Percentiles rank a stretch among this genome's conserved stretches.
phyloP scores from a whole-genome alignment of 2,113 vertebrate species.

The Aphyosemion australe region DNA sequence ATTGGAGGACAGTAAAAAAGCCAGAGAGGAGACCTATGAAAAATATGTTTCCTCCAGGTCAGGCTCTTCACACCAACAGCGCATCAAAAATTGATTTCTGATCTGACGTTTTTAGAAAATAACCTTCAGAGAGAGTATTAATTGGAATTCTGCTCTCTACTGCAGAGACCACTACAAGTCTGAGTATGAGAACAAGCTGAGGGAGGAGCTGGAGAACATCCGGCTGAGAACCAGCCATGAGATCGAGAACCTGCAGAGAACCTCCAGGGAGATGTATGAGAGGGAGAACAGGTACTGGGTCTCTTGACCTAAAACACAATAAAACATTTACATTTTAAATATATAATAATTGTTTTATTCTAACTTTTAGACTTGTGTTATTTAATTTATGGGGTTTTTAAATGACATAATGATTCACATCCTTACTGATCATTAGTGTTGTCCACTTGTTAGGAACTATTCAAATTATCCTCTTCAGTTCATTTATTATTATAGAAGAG shows the following conservation, averaged over 20 bases:
- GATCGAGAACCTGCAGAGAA: conserved; percentile 89
- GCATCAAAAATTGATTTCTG: background rate
- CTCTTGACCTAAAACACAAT: no score
- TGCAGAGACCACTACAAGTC: conserved; percentile 93
- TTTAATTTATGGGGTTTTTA: no score
- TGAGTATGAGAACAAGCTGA: conserved; percentile 92
- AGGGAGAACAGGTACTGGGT: conserved; percentile 91
- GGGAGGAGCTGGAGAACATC: conserved; percentile 91
- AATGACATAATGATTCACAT: no score
- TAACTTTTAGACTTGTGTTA: background rate
- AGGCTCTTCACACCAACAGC: conserved; percentile 16
- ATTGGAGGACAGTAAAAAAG: conserved; percentile 91
- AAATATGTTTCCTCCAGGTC: conserved; percentile 95
- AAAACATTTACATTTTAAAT: no score
- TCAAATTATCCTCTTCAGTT: no score
- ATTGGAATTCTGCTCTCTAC: background rate
- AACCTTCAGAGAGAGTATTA: background rate
- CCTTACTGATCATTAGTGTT: no score
- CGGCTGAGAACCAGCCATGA: conserved; percentile 91
- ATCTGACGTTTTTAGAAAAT: no score
- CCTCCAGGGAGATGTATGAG: conserved; percentile 96
- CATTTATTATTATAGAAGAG: no score
- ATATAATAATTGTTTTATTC: background rate
- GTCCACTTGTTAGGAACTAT: no score
- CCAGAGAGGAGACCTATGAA: conserved; percentile 93